Conservation (phyloP, 2,113 vertebrate genomes). For the Ivindomyrus marchei region DNA sequence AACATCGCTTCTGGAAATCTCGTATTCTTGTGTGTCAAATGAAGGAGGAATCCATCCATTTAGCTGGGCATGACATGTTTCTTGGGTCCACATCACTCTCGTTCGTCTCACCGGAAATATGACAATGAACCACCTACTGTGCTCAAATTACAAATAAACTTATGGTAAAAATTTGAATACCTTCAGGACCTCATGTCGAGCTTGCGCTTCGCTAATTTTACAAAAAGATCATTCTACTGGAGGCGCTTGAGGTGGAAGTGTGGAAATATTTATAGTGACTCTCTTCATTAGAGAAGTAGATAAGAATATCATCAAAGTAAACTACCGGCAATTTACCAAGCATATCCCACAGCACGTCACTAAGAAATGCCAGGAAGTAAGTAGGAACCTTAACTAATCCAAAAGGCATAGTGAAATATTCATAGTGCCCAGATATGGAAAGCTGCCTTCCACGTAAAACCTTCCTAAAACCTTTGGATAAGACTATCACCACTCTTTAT, state of each 20-base stretch:
- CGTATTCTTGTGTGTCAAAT: not conserved
- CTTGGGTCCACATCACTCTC: not conserved
- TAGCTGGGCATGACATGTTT: not conserved
- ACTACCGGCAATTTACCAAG: not conserved
- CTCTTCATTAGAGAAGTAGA: not conserved
- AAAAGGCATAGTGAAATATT: not conserved
- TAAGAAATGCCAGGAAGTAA: not conserved
- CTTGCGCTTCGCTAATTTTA: not conserved
- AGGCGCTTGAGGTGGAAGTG: not conserved
- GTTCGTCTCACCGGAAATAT: not conserved
- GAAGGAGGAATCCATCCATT: not conserved
- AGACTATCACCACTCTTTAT: not conserved
- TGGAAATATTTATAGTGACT: not conserved
- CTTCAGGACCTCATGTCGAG: not conserved
- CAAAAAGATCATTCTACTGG: not conserved
- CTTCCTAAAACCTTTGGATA: not conserved
- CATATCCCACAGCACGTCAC: not conserved
- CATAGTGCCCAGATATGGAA: not conserved
- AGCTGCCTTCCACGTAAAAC: not conserved
- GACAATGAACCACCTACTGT: not conserved
- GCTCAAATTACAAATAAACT: not conserved
- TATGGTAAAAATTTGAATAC: not conserved
- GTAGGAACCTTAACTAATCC: not conserved
- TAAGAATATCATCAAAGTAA: not conserved
- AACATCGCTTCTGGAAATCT: not conserved